Base-by-base conservation (phyloP, 2,888 invertebrate species). In the Drosophila melanosoma region DNA sequence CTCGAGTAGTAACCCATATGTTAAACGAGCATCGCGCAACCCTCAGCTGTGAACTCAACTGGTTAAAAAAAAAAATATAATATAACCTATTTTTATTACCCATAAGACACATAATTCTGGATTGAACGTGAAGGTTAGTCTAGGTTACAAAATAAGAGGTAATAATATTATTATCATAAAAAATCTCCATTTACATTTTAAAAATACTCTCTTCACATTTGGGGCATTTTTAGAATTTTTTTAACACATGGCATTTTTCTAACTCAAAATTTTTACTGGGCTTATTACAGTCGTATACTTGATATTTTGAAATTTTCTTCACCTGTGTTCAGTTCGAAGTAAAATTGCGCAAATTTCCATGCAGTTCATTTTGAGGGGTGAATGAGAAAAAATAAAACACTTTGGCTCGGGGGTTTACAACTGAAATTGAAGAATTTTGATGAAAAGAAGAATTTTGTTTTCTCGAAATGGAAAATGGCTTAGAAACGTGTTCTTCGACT, bases 341-440 rank as follows among this genome's bases (percentile, higher is more conserved):
- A 69, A 49, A 60, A 67, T 61, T 67, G 60, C 57, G 65, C 57
- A 68, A 69, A 76, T 68, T 70, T 70, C 63, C 66, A 58, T 60
- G 23, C 72, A 80, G 65, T 83, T 83, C 74, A 73, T 74, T 74
- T 80, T 69, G n/a, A 20, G 20, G 23, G 36, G 10, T 48, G 59
- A 36, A 23, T 35, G 23, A n/a, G 57, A 45, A 10, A 32, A 17
- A 3, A 35, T 12, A 36, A 29, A 64, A 40, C 63, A 51, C 49
- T 32, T 29, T 32, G 42, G 29, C 26, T 15, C 32, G 8, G 10
- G 6, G 29, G 42, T 23, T 23, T 15, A n/a, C 63, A 48, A 45
- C 38, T 49, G 49, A 53, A 51, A 57, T 69, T 69, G 56, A 86
- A 59, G 76, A 74, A 73, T 57, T 71, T 75, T 57, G 67, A 52